Conservation (phyloP, 2,113 vertebrate species). For the Poicephalus gulielmi region DNA sequence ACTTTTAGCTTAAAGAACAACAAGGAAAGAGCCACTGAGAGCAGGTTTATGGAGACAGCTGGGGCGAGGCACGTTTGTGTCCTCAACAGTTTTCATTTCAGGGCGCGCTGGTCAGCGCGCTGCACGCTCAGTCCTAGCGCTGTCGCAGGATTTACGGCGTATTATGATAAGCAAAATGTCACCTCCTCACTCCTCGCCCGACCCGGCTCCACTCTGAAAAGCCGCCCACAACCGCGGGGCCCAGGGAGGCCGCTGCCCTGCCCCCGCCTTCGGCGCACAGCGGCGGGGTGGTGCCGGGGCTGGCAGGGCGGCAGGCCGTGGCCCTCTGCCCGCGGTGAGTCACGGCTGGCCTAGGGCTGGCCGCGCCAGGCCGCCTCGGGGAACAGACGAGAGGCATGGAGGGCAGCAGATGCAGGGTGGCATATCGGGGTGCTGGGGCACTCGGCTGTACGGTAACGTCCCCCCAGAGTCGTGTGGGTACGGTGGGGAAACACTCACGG, state of each 20-base stretch:
- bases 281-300: background rate
- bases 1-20: background rate
- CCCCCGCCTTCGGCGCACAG: background rate
- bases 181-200: background rate
- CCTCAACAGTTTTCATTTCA: background rate
- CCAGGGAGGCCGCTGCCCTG: background rate
- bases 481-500: background rate
- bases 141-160: background rate
- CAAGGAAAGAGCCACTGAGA: background rate
- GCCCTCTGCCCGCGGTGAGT: constrained; percentile 60
- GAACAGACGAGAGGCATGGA: background rate
- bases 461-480: background rate
- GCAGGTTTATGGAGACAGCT: background rate
- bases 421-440: background rate
- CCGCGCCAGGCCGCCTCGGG: background rate
- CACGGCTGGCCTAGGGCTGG: constrained; percentile 49
- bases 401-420: background rate
- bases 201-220: background rate
- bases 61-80: background rate
- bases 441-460: background rate
- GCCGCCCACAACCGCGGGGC: background rate
- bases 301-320: background rate
- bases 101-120: background rate
- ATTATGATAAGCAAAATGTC: background rate
- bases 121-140: background rate